Evolutionary conservation across 2,888 invertebrate genomes (phyloP), one percentile per base, ranked within the genome.

Genomic region (Emesis castigata): DNA sequence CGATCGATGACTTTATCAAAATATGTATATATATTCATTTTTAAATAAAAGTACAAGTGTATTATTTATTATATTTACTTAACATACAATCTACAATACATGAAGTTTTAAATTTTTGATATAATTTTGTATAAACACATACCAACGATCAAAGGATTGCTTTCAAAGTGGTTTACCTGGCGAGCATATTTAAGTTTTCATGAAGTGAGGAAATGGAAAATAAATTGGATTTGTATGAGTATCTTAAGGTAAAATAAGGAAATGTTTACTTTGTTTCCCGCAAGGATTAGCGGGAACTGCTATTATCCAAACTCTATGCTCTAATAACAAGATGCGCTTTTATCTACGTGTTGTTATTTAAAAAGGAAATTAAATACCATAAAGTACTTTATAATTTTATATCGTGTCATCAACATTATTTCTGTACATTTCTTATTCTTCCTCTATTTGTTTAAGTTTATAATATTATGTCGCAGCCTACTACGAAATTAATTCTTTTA

Each of bases 181-280:
- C 91, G 91, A 94, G 90, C 94, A 94, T 94, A 94, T 95, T 95
- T 95, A 95, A 95, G 94, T 94, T 95, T 94, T 94, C 94, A 94
- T 93, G 93, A 93, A 94, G 93, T 95, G 93, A 90, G 94, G 93
- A 94, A 95, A 95, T 95, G 94, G 95, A 92, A 95, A 94, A 95
- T 95, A 95, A 95, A 95, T 95, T 95, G 93, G 91, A 94, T 95
- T 94, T 93, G 92, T 93, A 93, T 93, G 93, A 94, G 91, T 94
- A 94, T 94, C 94, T 94, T 93, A 93, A 91, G 93, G 91, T 91
- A 86, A 91, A 90, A 90, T 88, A 89, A 87, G 90, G 89, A 90
- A 90, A 91, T 93, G 91, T 94, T 94, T 94, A 93, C 93, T 93
- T 93, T 92, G 92, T 93, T 91, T 90, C 89, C 86, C 85, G 88